Base-by-base conservation (phyloP, 2,113 vertebrate species). In the Platysteira castanea region DNA sequence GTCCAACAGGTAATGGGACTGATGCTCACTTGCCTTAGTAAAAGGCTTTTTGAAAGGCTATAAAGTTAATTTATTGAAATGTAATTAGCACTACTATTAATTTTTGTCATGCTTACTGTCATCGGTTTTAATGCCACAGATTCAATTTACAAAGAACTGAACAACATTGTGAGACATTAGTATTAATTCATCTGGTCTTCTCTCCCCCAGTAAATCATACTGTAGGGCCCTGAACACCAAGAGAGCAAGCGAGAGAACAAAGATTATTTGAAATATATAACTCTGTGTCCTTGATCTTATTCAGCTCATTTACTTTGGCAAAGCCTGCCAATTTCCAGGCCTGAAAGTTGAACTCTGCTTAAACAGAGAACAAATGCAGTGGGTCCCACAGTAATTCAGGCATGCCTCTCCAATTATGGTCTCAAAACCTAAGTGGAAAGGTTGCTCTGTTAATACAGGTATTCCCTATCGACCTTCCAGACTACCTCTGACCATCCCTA, bases 1-100 rank as follows among this genome's bases (percentile, higher is more conserved):
- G 67, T 90, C 39, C 73, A 78, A 96, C 35, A 70, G 53, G 64
- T 47, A 95, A 71, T 63, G 68, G 64, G 59, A 84, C 52, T 63
- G 52, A 91, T 92, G 78, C 31, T 95, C 60, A 20, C 89, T 85
- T 96, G 37, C 35, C 92, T 96, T 95, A 92, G 90, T 94, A 95
- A 95, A 96, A 96, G 93, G 49, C 69, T 91, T 79, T 95, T 97
- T 95, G 89, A 91, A 95, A 97, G 79, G 44, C 89, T 92, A 90
- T 96, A 95, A 98, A 96, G 31, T 93, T 92, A 96, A 97, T 97
- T 97, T 97, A 97, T 94, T 95, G 68, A 95, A 63, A 94, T 87
- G 93, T 95, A 97, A 98, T 97, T 97, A 96, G 35, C 78, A 88
- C 22, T 69, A 80, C 37, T 93, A 97, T 97, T 97, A 96, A 97